A percentile compares a stretch with the other conserved stretches of the same genome.
phyloP scores from a whole-genome alignment of 2,888 invertebrate genomes.

The Epistrophe grossulariae region DNA sequence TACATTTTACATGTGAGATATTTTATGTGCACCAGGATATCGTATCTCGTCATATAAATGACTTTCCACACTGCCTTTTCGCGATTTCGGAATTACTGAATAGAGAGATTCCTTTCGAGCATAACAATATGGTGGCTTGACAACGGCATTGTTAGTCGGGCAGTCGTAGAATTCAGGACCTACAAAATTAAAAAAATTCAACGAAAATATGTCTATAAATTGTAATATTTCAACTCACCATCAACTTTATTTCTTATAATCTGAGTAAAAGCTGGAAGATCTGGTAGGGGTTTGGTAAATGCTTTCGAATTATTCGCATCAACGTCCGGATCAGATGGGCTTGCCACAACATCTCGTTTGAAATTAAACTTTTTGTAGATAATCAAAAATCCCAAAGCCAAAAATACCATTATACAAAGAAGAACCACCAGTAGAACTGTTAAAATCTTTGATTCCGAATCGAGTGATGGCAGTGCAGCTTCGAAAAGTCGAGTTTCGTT shows the following conservation, averaged over 20 bases:
- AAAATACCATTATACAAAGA: constrained; percentile 80
- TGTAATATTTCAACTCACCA: constrained; percentile 81
- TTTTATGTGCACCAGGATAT: constrained; percentile 78
- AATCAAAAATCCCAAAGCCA: constrained; percentile 80
- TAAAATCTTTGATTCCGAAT: constrained; percentile 80
- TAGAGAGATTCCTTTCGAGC: constrained; percentile 82
- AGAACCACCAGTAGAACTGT: constrained; percentile 80
- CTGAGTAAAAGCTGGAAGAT: constrained; percentile 80
- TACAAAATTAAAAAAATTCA: constrained; percentile 19
- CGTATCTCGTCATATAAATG: constrained; percentile 83
- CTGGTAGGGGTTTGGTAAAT: constrained; percentile 80
- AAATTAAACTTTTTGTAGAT: constrained; percentile 78
- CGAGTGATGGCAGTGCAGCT: constrained; percentile 60
- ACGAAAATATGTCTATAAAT: not conserved
- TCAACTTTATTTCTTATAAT: constrained; percentile 80
- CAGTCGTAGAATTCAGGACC: constrained; percentile 82
- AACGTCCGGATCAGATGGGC: constrained; percentile 6
- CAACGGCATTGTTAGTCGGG: constrained; percentile 82
- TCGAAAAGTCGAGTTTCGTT: constrained; percentile 64
- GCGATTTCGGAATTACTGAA: constrained; percentile 82
- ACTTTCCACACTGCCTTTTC: constrained; percentile 82
- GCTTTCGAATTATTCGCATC: constrained; percentile 65
- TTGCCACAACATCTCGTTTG: constrained; percentile 28
- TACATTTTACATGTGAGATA: constrained; percentile 73
- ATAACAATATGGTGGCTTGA: constrained; percentile 81